phyloP scores from a whole-genome alignment of 2,888 invertebrate genomes.

The Caenorhabditis angaria region DNA sequence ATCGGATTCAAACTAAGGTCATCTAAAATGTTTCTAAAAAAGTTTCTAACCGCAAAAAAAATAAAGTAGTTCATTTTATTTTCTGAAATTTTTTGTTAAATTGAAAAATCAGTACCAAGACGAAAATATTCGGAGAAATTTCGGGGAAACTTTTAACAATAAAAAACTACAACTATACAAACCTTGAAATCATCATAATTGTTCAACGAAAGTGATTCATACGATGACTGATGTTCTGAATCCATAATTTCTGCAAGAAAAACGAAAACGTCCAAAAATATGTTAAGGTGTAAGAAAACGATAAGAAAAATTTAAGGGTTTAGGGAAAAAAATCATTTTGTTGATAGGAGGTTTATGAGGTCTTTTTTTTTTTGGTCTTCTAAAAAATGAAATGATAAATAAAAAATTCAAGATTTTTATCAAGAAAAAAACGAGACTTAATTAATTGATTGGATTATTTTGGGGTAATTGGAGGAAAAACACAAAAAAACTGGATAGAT shows the following conservation, averaged over 20 bases:
- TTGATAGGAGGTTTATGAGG: background rate
- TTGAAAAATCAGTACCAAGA: too few relatives aligned
- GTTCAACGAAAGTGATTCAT: constrained; percentile 19
- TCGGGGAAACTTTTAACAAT: too few relatives aligned
- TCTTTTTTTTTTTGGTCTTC: background rate
- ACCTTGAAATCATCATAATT: constrained; percentile 24
- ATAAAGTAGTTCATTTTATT: too few relatives aligned
- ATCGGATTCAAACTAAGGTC: background rate
- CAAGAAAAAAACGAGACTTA: too few relatives aligned
- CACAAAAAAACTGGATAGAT: too few relatives aligned
- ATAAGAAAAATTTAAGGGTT: background rate
- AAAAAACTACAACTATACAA: too few relatives aligned
- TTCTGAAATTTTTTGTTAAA: too few relatives aligned
- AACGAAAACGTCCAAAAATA: background rate
- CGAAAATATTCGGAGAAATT: too few relatives aligned
- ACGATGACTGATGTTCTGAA: constrained; percentile 21
- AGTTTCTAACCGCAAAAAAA: background rate
- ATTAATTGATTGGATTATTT: too few relatives aligned
- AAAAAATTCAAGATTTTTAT: too few relatives aligned
- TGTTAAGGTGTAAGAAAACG: background rate
- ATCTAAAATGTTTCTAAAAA: background rate
- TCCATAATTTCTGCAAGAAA: background rate
- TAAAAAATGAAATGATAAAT: background rate
- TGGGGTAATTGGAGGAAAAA: too few relatives aligned
- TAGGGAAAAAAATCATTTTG: background rate